A percentile compares a stretch with the other conserved stretches of the same genome.
These are phyloP conservation scores for Nebria salina DNA, from an alignment of 2,888 invertebrate species.

Conservation along the genomic window DNA sequence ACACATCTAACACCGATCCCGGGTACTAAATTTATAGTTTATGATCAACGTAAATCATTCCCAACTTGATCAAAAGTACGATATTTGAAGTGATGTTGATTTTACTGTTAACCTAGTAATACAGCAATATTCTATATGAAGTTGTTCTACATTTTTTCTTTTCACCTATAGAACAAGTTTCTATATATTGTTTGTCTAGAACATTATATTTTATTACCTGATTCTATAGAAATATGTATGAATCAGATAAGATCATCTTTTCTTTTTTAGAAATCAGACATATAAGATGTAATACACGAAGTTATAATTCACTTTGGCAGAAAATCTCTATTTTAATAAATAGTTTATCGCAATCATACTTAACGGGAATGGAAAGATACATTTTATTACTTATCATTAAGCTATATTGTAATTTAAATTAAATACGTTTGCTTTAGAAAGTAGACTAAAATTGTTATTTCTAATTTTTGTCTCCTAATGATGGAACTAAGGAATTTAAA, in stretches of 20 bases:
- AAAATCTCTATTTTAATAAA: too few relatives aligned
- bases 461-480: too few relatives aligned
- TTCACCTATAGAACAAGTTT: not conserved
- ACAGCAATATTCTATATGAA: not conserved
- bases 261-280: not conserved
- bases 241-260: not conserved
- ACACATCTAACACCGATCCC: not conserved
- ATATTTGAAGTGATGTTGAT: not conserved
- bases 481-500: too few relatives aligned
- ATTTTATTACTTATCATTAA: too few relatives aligned
- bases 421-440: too few relatives aligned
- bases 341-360: too few relatives aligned
- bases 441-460: too few relatives aligned
- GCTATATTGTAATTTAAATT: too few relatives aligned
- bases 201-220: not conserved
- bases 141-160: not conserved
- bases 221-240: not conserved
- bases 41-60: not conserved
- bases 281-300: not conserved
- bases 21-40: not conserved
- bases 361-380: too few relatives aligned
- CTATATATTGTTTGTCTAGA: not conserved
- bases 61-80: not conserved
- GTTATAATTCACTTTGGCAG: too few relatives aligned
- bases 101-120: constrained; percentile 1